phyloP scores from a whole-genome alignment of 1,140 invertebrate species.

The Diachasmimorpha longicaudata region DNA sequence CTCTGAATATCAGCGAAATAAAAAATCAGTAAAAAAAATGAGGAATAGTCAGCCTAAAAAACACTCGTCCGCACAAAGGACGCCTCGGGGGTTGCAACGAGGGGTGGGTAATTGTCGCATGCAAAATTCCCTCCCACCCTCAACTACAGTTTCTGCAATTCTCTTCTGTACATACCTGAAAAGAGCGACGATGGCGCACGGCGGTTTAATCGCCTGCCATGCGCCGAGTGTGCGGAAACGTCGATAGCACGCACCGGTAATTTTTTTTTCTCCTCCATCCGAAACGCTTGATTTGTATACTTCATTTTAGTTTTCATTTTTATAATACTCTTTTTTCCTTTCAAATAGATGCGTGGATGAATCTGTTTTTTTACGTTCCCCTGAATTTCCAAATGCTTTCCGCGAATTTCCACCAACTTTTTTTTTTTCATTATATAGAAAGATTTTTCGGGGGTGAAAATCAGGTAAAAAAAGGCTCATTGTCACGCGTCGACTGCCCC shows the following conservation, averaged over 20 bases:
- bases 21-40: neutral
- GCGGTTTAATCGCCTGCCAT: conserved; percentile 44
- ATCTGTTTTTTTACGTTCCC: too few relatives aligned
- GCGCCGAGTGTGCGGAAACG: conserved; percentile 39
- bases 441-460: too few relatives aligned
- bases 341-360: too few relatives aligned
- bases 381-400: too few relatives aligned
- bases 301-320: neutral
- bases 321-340: neutral
- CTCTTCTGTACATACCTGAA: neutral
- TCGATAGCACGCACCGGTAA: conserved; percentile 44
- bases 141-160: conserved; percentile 33
- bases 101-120: conserved; percentile 2
- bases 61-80: neutral
- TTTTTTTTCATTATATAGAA: too few relatives aligned
- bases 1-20: conserved; percentile 39
- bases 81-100: neutral
- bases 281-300: neutral
- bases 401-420: too few relatives aligned
- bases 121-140: conserved; percentile 4
- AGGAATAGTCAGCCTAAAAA: neutral
- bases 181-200: neutral
- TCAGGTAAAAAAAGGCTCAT: too few relatives aligned
- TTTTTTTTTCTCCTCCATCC: conserved; percentile 22
- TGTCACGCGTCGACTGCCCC: too few relatives aligned